Base-by-base conservation (phyloP, 1,140 invertebrate genomes). In the Bicyclus anynana region DNA sequence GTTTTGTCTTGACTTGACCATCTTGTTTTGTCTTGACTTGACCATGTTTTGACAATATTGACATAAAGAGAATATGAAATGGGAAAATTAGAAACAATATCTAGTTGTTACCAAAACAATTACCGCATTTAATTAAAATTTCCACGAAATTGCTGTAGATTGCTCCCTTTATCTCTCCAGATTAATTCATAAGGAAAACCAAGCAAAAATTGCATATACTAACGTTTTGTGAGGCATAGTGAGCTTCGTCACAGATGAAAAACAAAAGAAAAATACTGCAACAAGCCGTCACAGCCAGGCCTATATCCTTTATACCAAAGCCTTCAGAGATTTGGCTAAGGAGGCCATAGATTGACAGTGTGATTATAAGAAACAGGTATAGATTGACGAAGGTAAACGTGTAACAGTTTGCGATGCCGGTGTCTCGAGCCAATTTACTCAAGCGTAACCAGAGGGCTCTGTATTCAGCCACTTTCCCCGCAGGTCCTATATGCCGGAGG, bases 341-440 rank as follows among this genome's bases (percentile, higher is more conserved):
- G 2, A 93, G 75, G 0, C 92, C 92, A 55, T 93, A 93, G 57
- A 93, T 92, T 3, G 92, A 93, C 9, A 93, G 69, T 2, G 92
- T 93, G 16, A 93, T 93, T 47, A 92, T 92, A 16, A 93, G 88
- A 63, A 93, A 93, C 5, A 93, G 80, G 64, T 93, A 93, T 2
- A 93, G 83, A 67, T 89, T 91, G 50, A 93, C 78, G 60, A 92
- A 93, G 1, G 90, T 92, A 44, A 93, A 89, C 0, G 91, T 91
- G 58, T 92, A 93, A 61, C 91, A 92, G 59, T 90, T 90, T 1
- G 91, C 90, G 20, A 91, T 90, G 37, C 92, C 92, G 0, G 91
- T 91, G 60, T 93, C 90, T 33, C 92, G 79, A 1, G 91, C 91
- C 16, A 93, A 72, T 77, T 91, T 92, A 65, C 91, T 92, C 10